Evolutionary conservation across 2,797 vertebrate genomes (phyloP), one percentile per base, ranked within the genome.

Genomic region (Ficedula albicollis): DNA sequence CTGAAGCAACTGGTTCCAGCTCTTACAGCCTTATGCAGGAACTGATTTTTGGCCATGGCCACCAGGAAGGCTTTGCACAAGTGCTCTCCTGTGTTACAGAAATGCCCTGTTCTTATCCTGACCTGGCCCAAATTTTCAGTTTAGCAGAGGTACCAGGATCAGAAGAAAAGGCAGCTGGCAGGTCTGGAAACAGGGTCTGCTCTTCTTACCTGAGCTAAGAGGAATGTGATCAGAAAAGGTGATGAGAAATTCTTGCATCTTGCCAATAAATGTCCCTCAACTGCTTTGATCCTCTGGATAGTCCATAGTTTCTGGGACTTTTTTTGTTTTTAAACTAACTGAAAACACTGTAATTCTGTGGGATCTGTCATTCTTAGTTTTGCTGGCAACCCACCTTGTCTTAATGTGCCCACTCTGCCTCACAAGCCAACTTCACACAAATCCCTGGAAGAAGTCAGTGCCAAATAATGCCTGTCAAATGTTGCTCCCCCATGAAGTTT

Each of bases 321-420:
- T 79, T 69, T 91, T 80, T 90, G 64, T 56, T 86, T 95, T 95
- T 77, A 54, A 79, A 86, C 46, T 67, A 82, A 87, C 55, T 44
- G 49, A 79, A 63, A 88, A n/a, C 43, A 44, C 51, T 64, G 34
- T 66, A 62, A 70, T 82, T 79, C 54, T 16, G 18, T 60, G 41
- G 26, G 56, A 74, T 87, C 64, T 5, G 12, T 58, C 69, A 38
- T 62, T 34, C 48, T 73, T 70, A 67, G n/a, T 67, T 84, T 60
- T 88, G 44, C 23, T 96, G 95, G 70, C 74, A 91, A 46, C 21
- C 9, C 0, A 1, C 64, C 49, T 79, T 69, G 55, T 29, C 54
- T 84, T 73, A 43, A 58, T 68, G 46, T 81, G 69, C 54, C 76
- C 59, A 49, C 52, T 58, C 76, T 68, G 55, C 48, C 36, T 86